Conservation (phyloP, 2,888 invertebrate species). For the Leucoma salicis region DNA sequence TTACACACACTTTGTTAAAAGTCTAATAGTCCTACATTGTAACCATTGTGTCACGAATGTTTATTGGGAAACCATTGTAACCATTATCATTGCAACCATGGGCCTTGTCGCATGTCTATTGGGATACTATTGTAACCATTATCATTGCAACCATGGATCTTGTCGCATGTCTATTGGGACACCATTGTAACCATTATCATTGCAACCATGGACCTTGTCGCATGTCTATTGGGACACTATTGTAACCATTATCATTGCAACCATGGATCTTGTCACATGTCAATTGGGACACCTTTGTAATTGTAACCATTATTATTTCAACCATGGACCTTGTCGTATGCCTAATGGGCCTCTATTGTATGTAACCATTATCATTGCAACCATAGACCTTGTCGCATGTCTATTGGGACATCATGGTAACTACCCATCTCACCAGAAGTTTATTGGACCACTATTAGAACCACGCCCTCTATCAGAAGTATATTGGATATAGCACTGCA, state of each 20-base stretch:
- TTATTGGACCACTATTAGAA: not conserved
- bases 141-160: not conserved
- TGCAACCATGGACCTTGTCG: not conserved
- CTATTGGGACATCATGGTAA: not conserved
- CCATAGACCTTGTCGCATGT: not conserved
- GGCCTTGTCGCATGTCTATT: not conserved
- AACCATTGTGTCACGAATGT: not conserved
- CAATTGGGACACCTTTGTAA: not conserved
- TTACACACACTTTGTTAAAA: not conserved
- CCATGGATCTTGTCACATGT: not conserved
- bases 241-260: slow-evolving; percentile 1
- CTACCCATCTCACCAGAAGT: not conserved
- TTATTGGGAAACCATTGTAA: slow-evolving; percentile 8
- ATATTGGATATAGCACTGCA: not conserved
- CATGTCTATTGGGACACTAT: not conserved
- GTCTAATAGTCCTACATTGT: not conserved
- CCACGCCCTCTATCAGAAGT: not conserved
- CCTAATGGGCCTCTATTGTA: not conserved
- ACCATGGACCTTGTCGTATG: not conserved
- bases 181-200: slow-evolving; percentile 5
- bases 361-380: slow-evolving; percentile 10
- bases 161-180: not conserved
- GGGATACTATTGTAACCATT: not conserved
- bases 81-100: slow-evolving; percentile 4
- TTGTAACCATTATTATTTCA: not conserved